Evolutionary conservation across 30 jellyfish, hydroid and myxozoan species (phyloP), one percentile per base, ranked within the genome.

Genomic region (Euphysa ruthae): DNA sequence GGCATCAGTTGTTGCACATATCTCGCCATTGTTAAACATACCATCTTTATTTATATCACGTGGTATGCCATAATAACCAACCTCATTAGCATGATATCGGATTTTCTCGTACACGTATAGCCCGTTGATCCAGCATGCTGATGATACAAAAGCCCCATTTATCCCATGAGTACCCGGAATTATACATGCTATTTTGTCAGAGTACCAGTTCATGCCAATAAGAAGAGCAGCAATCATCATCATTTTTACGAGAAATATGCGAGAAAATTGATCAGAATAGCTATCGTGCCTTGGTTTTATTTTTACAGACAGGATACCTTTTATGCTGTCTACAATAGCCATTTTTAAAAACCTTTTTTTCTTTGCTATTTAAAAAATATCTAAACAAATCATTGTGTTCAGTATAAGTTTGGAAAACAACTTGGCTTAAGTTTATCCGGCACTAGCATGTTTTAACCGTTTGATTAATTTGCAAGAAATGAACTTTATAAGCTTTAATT

Each of bases 101-200:
- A 61, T 61, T 26, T 61, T 61, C 21, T 61, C 26, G 69, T 20
- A 61, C 14, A 61, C 60, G 74, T 61, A 61, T 27, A 61, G 34
- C 18, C 74, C 74, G 60, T 61, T 61, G 61, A 61, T 61, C 74
- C 74, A 61, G 21, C 74, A 61, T 61, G 74, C 74, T 15, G 24
- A 26, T 4, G 61, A 20, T 21, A 33, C 74, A 61, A 61, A 61
- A 6, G 24, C 31, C 14, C 60, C 63, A 34, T 61, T 61, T 8
- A 61, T 19, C 5, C 74, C 74, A 19, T 29, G 27, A 15, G 62
- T 14, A 3, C 32, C 3, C 4, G 74, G 74, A 61, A 61, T 61
- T 19, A 61, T 61, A 6, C 74, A 61, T 4, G 24, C 26, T 1
- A 33, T 33, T 15, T 61, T 34, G 16, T 61, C 74, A 25, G 24